These are phyloP conservation scores for Amblyraja radiata DNA, from an alignment of 2,797 vertebrate genomes.

Conservation along the genomic window DNA sequence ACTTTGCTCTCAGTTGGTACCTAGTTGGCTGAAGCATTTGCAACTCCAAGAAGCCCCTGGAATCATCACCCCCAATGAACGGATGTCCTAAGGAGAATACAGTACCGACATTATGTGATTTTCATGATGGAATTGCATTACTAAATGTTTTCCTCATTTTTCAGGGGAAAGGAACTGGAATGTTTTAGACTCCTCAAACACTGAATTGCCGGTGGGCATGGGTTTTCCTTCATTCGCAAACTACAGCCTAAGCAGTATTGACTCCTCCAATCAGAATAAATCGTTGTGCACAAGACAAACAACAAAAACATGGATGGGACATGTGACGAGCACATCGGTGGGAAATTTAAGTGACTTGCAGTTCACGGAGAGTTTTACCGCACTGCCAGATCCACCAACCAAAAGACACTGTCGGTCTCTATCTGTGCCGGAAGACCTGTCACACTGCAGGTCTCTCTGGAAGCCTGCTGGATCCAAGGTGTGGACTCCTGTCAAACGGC, in stretches of 20 bases:
- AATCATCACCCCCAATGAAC: background rate
- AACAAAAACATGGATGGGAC: slow-evolving; percentile 56
- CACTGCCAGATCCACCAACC: slow-evolving; percentile 58
- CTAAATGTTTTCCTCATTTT: background rate
- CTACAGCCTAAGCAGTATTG: slow-evolving; percentile 1
- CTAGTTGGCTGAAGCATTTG: background rate
- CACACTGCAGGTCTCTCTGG: slow-evolving; percentile 82
- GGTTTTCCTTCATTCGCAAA: slow-evolving; percentile 21
- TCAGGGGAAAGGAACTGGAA: slow-evolving; percentile 36
- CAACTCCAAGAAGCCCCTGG: background rate
- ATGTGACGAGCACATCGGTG: slow-evolving; percentile 64
- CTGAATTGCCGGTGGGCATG: slow-evolving; percentile 17
- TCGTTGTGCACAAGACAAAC: slow-evolving; percentile 40
- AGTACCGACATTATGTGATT: background rate
- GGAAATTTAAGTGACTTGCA: slow-evolving; percentile 55
- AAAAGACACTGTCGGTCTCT: slow-evolving; percentile 83
- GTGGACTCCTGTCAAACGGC: slow-evolving; percentile 83
- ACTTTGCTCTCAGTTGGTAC: background rate
- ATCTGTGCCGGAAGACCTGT: slow-evolving; percentile 83
- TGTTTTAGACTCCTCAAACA: slow-evolving; percentile 9
- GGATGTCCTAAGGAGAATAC: background rate
- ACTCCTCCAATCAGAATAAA: slow-evolving; percentile 29
- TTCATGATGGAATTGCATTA: background rate
- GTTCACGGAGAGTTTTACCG: slow-evolving; percentile 51
- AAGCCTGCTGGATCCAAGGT: slow-evolving; percentile 79